These are phyloP conservation scores for Buphagus erythrorhynchus DNA, from an alignment of 2,797 vertebrate species.

Conservation along the genomic window DNA sequence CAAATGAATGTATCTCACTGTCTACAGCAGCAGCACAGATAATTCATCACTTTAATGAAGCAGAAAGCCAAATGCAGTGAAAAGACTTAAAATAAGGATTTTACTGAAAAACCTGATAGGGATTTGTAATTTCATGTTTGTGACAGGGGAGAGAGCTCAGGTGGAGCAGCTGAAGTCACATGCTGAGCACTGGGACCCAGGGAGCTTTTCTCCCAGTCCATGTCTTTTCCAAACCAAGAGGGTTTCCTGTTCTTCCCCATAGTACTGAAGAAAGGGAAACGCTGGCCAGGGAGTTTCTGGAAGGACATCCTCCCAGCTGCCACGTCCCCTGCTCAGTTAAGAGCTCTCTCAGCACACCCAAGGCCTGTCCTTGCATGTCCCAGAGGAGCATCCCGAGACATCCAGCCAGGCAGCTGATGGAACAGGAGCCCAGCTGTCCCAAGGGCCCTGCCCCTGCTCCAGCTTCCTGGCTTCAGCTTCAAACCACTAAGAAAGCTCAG, in stretches of 20 bases:
- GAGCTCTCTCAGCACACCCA: background rate
- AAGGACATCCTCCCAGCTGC: background rate
- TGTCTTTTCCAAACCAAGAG: background rate
- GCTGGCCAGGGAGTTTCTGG: rapidly evolving
- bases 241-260: background rate
- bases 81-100: background rate
- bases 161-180: background rate
- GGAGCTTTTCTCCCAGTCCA: background rate
- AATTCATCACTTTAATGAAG: background rate
- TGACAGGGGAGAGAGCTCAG: background rate
- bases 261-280: rapidly evolving
- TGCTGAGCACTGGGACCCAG: background rate
- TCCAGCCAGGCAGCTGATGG: rapidly evolving
- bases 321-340: background rate
- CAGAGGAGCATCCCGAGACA: background rate
- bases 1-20: background rate
- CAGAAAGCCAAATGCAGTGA: background rate
- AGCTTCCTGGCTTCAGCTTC: background rate
- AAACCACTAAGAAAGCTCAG: background rate
- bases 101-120: background rate
- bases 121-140: background rate
- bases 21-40: background rate
- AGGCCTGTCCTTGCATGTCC: background rate
- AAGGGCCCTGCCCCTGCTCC: background rate
- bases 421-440: background rate